These are phyloP conservation scores for Agapornis canus DNA, from an alignment of 2,797 vertebrate species.

Conservation along the genomic window DNA sequence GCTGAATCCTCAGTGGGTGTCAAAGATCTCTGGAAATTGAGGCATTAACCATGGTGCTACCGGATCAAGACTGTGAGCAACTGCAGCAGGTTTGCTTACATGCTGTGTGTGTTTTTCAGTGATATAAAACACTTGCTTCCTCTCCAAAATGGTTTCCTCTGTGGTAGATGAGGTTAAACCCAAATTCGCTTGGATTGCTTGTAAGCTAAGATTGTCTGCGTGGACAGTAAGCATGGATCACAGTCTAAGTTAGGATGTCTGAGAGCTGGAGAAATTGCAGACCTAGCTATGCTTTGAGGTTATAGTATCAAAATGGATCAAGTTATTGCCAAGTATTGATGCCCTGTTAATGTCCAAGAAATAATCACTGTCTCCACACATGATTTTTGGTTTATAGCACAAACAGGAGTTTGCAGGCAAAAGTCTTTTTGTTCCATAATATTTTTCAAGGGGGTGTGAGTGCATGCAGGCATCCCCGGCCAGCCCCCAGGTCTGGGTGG, in stretches of 20 bases:
- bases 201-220: neutral
- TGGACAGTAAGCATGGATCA: neutral
- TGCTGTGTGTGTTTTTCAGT: neutral
- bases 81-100: neutral
- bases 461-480: neutral
- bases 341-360: neutral
- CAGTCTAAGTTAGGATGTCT: neutral
- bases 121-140: neutral
- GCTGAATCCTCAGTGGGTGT: neutral
- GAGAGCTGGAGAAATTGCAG: neutral
- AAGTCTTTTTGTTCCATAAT: neutral
- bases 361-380: neutral
- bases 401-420: neutral
- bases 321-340: neutral
- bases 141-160: neutral
- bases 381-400: neutral
- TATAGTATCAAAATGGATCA: neutral
- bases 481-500: neutral
- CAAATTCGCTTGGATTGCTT: neutral
- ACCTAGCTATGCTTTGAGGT: neutral
- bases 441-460: neutral
- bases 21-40: neutral
- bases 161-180: neutral
- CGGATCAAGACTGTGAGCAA: neutral
- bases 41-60: neutral